Conservation (phyloP, 2,888 invertebrate genomes). For the Acleris emargana region DNA sequence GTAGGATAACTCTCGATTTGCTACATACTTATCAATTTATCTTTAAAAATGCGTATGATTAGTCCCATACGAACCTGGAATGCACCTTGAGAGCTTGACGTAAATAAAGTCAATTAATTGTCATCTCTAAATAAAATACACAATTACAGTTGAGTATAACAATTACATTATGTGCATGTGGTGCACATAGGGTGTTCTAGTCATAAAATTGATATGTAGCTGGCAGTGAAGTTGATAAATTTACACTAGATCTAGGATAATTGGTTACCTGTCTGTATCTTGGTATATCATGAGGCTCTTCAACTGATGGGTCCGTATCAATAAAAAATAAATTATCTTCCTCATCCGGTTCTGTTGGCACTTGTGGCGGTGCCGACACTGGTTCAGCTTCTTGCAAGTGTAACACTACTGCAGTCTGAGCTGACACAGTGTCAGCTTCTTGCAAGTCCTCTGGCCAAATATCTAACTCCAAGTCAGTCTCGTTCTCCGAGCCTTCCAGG, state of each 20-base stretch:
- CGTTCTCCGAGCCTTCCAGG: slow-evolving; percentile 54
- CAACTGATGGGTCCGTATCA: slow-evolving; percentile 65
- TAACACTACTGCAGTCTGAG: slow-evolving; percentile 47
- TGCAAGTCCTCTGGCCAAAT: slow-evolving; percentile 72
- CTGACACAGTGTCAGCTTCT: slow-evolving; percentile 44
- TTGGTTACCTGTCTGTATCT: slow-evolving; percentile 65
- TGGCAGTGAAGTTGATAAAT: neutral
- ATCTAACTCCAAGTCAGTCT: slow-evolving; percentile 68
- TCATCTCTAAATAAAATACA: no score
- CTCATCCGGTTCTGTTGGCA: slow-evolving; percentile 41
- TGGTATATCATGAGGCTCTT: slow-evolving; percentile 56
- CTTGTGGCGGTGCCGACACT: slow-evolving; percentile 34
- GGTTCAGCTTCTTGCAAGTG: slow-evolving; percentile 55
- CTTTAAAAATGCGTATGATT: no score
- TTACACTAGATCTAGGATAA: neutral
- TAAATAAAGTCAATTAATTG: no score
- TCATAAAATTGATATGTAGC: no score
- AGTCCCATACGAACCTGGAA: no score
- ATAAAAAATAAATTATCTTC: slow-evolving; percentile 71
- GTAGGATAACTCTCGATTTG: no score
- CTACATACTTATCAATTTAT: no score
- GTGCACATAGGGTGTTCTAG: no score
- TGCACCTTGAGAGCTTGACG: no score
- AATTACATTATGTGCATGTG: no score
- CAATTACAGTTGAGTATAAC: no score